Conservation (phyloP, 2,888 invertebrate species). For the Cheilosia vulpina region DNA sequence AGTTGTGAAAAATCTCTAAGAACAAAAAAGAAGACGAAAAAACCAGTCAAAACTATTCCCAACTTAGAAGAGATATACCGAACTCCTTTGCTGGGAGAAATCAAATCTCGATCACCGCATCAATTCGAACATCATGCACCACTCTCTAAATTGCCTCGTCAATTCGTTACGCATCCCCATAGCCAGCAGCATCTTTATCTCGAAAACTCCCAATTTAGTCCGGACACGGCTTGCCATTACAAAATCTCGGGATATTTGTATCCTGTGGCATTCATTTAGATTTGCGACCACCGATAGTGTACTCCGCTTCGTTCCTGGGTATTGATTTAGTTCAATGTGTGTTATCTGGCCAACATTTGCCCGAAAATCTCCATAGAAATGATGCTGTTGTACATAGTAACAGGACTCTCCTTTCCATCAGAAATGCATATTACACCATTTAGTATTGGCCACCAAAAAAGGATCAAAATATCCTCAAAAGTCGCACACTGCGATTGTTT, state of each 20-base stretch:
- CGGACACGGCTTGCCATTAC: conserved; percentile 38
- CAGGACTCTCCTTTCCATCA: conserved; percentile 52
- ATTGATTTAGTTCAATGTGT: conserved; percentile 72
- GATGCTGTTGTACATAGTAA: conserved; percentile 42
- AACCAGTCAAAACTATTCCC: conserved; percentile 22
- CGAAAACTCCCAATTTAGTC: conserved; percentile 62
- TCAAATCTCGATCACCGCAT: conserved; percentile 61
- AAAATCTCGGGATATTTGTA: conserved; percentile 51
- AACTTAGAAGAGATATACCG: neutral
- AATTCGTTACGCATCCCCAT: conserved; percentile 61
- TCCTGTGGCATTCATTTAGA: conserved; percentile 72
- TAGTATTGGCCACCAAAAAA: conserved; percentile 14
- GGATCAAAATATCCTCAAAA: conserved; percentile 42
- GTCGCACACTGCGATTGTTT: conserved; percentile 52
- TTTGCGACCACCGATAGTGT: conserved; percentile 58
- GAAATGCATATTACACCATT: conserved; percentile 64
- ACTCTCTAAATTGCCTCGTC: conserved; percentile 70
- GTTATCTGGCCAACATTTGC: conserved; percentile 65
- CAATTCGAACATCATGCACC: conserved; percentile 58
- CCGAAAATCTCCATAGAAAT: conserved; percentile 62
- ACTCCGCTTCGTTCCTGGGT: conserved; percentile 26
- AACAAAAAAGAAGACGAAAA: conserved; percentile 22
- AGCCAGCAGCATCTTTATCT: conserved; percentile 53
- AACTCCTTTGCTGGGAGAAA: conserved; percentile 41
- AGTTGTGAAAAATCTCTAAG: conserved; percentile 30